Evolutionary conservation across 2,113 vertebrate genomes (phyloP).

Genomic region (Etheostoma spectabile): DNA sequence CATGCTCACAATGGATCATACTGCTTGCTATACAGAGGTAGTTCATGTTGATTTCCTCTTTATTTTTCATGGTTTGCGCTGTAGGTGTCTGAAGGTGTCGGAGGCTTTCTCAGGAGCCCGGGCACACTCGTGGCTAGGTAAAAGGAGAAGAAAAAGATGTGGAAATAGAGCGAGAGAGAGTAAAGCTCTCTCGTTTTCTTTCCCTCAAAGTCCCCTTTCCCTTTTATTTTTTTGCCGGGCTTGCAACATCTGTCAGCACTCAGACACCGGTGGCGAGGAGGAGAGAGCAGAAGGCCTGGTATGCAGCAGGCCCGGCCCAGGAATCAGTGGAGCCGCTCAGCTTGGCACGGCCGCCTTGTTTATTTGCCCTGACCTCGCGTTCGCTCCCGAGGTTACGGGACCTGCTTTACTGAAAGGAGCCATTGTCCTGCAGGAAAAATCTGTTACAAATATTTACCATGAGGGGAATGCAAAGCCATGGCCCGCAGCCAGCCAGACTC

Average conservation of each 20-base stretch:
- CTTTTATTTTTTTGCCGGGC: constrained; percentile 81
- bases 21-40: constrained; percentile 13
- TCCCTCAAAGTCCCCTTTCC: constrained; percentile 37
- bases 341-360: constrained; percentile 92
- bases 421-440: constrained; percentile 96
- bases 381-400: constrained; percentile 89
- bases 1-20: constrained; percentile 23
- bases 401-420: constrained; percentile 92
- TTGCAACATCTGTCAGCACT: constrained; percentile 97
- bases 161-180: constrained; percentile 34
- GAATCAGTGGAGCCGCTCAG: constrained; percentile 91
- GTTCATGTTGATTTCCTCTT: constrained; percentile 18
- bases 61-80: constrained; percentile 31
- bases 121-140: constrained; percentile 19
- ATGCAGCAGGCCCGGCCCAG: constrained; percentile 84
- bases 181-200: constrained; percentile 53
- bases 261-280: constrained; percentile 77
- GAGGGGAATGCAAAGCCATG: constrained; percentile 89
- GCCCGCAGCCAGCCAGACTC: constrained; percentile 92
- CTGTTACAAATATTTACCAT: constrained; percentile 99
- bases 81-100: constrained; percentile 31
- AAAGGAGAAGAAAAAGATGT: constrained; percentile 52
- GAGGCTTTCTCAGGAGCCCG: constrained; percentile 25
- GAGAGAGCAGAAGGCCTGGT: constrained; percentile 78
- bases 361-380: constrained; percentile 95